These are phyloP conservation scores for Lepilemur ruficaudatus DNA, from an alignment of 2,797 vertebrate species.

Conservation along the genomic window DNA sequence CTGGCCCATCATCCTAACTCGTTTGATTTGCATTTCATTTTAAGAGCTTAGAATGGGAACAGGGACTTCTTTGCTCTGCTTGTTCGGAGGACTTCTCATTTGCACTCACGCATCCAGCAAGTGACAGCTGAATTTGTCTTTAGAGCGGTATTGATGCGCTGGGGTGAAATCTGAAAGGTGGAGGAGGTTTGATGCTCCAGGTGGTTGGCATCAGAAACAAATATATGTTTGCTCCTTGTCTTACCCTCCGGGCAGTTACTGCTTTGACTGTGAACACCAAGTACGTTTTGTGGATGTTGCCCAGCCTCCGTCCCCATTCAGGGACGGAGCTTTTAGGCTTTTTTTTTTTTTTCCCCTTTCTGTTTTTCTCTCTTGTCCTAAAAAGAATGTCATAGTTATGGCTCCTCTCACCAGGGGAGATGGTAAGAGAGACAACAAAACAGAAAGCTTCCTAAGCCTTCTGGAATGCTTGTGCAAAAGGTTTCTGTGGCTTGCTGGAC, in stretches of 20 bases:
- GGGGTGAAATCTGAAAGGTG: constrained; percentile 41
- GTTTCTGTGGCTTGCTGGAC: background rate
- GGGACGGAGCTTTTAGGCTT: background rate
- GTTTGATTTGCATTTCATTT: constrained; percentile 28
- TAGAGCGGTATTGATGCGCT: background rate
- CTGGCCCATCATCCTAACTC: background rate
- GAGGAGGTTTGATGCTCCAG: background rate
- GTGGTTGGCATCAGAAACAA: constrained; percentile 62
- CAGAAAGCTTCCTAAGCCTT: background rate
- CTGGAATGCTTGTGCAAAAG: background rate
- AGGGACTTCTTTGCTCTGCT: background rate
- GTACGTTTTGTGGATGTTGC: background rate
- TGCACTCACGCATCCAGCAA: background rate
- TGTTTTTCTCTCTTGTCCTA: background rate
- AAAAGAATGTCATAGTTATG: constrained; percentile 17
- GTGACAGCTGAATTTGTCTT: constrained; percentile 37
- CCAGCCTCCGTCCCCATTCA: background rate
- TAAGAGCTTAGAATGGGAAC: background rate
- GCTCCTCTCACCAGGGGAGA: constrained; percentile 43
- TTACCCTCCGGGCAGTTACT: background rate
- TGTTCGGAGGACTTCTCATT: background rate
- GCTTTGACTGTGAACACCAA: background rate
- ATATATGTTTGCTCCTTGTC: constrained; percentile 42
- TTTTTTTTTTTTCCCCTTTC: fast-evolving
- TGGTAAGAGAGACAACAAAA: background rate